These are phyloP conservation scores for Gopherus flavomarginatus DNA, from an alignment of 2,113 vertebrate species.

Conservation along the genomic window DNA sequence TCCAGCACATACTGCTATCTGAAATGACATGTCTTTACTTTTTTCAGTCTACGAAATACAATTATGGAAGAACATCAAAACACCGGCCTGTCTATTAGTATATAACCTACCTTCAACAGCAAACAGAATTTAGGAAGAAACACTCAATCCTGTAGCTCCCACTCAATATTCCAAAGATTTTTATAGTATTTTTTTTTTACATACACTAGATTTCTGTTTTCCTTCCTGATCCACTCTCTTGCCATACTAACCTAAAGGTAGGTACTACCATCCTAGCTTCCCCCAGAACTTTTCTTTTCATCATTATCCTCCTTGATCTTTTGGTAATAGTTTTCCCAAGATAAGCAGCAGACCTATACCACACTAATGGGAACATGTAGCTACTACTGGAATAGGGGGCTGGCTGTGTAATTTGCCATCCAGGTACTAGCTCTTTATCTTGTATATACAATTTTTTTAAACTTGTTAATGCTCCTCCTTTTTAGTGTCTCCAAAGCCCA, in stretches of 20 bases:
- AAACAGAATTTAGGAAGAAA: background rate
- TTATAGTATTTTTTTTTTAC: background rate
- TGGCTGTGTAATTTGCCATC: background rate
- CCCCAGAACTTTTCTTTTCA: background rate
- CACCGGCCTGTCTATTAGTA: background rate
- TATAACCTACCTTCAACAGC: background rate
- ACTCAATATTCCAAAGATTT: background rate
- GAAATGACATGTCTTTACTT: constrained; percentile 9
- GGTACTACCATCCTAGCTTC: background rate
- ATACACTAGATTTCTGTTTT: background rate
- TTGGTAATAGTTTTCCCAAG: background rate
- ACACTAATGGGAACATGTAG: background rate
- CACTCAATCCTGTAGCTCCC: background rate
- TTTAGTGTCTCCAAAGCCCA: background rate
- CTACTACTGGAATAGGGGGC: background rate
- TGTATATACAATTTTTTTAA: background rate
- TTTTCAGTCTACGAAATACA: background rate
- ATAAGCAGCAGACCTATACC: background rate
- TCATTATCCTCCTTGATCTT: constrained; percentile 7
- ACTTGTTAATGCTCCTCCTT: background rate
- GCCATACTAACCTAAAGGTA: background rate
- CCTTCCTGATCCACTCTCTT: background rate
- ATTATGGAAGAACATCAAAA: background rate
- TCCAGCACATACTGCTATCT: constrained; percentile 22
- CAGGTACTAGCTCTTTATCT: background rate